Percentiles rank a stretch among this genome's conserved stretches.
Evolutionary conservation across 2,888 invertebrate genomes (phyloP).

Genomic region (Cryptus viduatorius): DNA sequence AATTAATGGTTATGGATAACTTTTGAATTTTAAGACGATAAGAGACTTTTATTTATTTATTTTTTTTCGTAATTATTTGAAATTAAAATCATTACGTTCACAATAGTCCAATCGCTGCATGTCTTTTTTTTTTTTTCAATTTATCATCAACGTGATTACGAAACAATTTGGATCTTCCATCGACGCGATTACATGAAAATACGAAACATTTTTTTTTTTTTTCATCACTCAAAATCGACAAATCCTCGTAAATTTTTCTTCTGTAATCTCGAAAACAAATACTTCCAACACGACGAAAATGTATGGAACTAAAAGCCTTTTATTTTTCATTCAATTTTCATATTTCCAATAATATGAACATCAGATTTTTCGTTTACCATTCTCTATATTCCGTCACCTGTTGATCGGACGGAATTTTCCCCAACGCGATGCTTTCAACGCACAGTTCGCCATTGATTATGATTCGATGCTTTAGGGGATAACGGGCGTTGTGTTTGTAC

Average conservation of each 20-base stretch:
- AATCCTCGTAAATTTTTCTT: background rate
- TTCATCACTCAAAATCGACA: background rate
- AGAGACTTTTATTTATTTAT: background rate
- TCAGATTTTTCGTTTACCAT: background rate
- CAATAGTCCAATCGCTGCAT: too few species aligned
- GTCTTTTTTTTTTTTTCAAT: too few species aligned
- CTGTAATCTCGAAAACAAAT: background rate
- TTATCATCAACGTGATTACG: too few species aligned
- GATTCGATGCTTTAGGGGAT: constrained; percentile 38
- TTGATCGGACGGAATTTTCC: constrained; percentile 48
- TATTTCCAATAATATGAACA: background rate
- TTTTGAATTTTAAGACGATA: too few species aligned
- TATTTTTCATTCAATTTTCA: background rate
- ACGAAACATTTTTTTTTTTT: too few species aligned
- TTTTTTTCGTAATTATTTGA: background rate
- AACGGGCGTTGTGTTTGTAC: constrained; percentile 42
- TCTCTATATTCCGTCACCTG: constrained; percentile 52
- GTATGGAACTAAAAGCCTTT: background rate
- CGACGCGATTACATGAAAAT: too few species aligned
- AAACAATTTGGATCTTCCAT: too few species aligned
- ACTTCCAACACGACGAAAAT: too few species aligned
- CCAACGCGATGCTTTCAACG: background rate
- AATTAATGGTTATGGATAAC: too few species aligned
- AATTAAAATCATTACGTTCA: background rate
- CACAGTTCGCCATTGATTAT: constrained; percentile 35